These are phyloP conservation scores for Saturnia pavonia DNA, from an alignment of 2,888 invertebrate genomes.

Conservation along the genomic window DNA sequence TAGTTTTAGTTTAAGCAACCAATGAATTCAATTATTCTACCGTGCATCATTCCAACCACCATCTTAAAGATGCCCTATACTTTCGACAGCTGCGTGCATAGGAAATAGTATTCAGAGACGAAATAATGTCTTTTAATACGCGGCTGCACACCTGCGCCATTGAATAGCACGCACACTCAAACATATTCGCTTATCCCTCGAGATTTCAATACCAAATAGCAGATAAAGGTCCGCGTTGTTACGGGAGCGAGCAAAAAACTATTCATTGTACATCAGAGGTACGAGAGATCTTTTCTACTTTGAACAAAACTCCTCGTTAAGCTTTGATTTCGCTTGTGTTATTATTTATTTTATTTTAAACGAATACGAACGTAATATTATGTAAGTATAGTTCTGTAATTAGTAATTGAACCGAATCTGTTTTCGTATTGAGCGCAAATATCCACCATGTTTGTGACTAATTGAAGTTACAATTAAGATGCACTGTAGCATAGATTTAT, in stretches of 20 bases:
- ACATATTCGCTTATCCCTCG: slow-evolving; percentile 17
- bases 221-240: slow-evolving; percentile 22
- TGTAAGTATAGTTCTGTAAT: not conserved
- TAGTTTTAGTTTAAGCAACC: not conserved
- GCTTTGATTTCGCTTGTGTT: slow-evolving; percentile 10
- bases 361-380: not conserved
- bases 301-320: slow-evolving; percentile 14
- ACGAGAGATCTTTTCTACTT: slow-evolving; percentile 8
- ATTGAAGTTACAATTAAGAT: not conserved
- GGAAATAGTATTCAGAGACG: slow-evolving; percentile 34
- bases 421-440: not conserved
- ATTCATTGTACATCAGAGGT: slow-evolving; percentile 6
- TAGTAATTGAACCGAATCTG: not conserved
- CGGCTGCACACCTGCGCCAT: slow-evolving; percentile 47
- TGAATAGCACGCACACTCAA: slow-evolving; percentile 24
- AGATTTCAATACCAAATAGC: slow-evolving; percentile 28
- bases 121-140: slow-evolving; percentile 18
- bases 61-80: not conserved
- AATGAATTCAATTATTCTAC: not conserved
- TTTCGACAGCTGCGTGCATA: slow-evolving; percentile 20
- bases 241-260: slow-evolving; percentile 22
- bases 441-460: not conserved
- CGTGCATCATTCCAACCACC: not conserved
- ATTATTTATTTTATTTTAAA: slow-evolving; percentile 13
- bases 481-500: too few relatives aligned